phyloP scores from a whole-genome alignment of 2,888 invertebrate species.

The Electrophaes corylata region DNA sequence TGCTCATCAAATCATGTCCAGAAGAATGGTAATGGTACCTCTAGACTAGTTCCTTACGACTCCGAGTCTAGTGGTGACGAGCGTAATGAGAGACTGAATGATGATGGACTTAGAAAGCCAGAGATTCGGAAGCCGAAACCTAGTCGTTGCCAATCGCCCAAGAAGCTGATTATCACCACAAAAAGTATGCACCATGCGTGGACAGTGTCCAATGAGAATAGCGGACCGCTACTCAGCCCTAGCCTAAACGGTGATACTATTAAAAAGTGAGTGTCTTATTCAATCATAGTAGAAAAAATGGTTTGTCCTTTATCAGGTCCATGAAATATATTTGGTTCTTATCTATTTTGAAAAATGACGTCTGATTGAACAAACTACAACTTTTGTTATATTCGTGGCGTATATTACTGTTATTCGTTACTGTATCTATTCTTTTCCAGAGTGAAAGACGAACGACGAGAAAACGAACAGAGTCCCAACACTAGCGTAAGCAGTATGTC shows the following conservation, averaged over 20 bases:
- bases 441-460: constrained; percentile 62
- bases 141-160: constrained; percentile 64
- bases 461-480: constrained; percentile 69
- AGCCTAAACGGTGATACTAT: constrained; percentile 78
- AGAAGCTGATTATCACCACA: constrained; percentile 64
- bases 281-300: neutral
- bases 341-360: no score
- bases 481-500: constrained; percentile 80
- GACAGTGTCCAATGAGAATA: constrained; percentile 74
- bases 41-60: constrained; percentile 85
- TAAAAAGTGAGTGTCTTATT: constrained; percentile 60
- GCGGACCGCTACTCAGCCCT: constrained; percentile 73
- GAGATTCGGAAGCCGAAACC: constrained; percentile 60
- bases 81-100: constrained; percentile 45
- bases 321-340: no score
- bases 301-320: no score
- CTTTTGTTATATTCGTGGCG: no score
- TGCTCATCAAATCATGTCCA: constrained; percentile 48
- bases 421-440: constrained; percentile 48
- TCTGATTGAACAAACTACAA: no score
- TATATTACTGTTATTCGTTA: no score
- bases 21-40: constrained; percentile 61
- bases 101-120: constrained; percentile 43
- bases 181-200: constrained; percentile 73
- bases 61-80: constrained; percentile 83